A percentile compares a stretch with the other conserved stretches of the same genome.
phyloP scores from a whole-genome alignment of 2,797 vertebrate species.

The Fringilla coelebs region DNA sequence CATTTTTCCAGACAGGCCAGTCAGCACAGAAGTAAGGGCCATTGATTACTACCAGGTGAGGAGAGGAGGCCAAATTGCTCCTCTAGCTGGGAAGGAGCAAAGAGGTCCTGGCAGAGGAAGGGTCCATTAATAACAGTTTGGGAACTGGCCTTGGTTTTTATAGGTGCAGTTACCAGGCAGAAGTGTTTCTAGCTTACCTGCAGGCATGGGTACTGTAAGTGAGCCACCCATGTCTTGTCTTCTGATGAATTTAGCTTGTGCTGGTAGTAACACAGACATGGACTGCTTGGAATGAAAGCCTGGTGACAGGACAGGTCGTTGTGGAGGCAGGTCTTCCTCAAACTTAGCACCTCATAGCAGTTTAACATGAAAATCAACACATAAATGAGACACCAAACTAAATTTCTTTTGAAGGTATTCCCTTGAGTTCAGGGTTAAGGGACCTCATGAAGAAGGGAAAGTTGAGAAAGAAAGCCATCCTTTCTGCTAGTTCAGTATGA shows the following conservation, averaged over 20 bases:
- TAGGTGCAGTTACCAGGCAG: neutral
- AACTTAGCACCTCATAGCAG: neutral
- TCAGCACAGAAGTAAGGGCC: neutral
- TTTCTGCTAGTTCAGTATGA: neutral
- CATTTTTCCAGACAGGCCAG: neutral
- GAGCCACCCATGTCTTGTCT: neutral
- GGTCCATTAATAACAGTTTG: neutral
- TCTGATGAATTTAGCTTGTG: neutral
- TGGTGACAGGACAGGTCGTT: neutral
- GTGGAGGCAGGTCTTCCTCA: neutral
- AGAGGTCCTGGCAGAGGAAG: neutral
- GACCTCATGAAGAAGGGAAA: neutral
- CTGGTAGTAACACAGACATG: neutral
- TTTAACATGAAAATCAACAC: neutral
- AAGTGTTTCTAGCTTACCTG: neutral
- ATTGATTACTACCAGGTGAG: neutral
- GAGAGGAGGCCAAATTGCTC: neutral
- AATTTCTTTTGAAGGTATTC: neutral
- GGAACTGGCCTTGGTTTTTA: neutral
- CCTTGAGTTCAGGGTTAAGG: neutral
- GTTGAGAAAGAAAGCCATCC: neutral
- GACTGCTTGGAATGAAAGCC: neutral
- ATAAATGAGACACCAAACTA: neutral
- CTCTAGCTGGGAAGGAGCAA: neutral
- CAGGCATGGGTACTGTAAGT: accelerated